Percentiles rank a stretch among this genome's conserved stretches.
These are phyloP conservation scores for Phyllotreta cruciferae DNA, from an alignment of 2,888 invertebrate species.

Conservation along the genomic window DNA sequence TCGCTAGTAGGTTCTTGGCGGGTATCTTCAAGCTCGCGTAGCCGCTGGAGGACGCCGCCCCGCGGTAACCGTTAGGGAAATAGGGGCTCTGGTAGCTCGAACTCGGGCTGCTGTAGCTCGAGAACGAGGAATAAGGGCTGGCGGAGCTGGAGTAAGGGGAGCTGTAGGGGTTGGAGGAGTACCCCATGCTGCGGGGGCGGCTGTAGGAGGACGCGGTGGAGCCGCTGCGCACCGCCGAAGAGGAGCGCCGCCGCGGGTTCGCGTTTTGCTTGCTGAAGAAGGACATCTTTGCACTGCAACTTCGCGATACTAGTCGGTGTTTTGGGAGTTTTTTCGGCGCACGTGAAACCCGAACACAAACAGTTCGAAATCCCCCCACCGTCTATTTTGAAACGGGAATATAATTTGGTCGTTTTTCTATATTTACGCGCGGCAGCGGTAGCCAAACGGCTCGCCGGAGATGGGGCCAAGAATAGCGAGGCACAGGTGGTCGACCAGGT, in stretches of 20 bases:
- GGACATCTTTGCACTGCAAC: slow-evolving; percentile 20
- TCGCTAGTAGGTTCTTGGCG: slow-evolving; percentile 64
- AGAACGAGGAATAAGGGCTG: slow-evolving; percentile 52
- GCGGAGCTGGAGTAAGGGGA: slow-evolving; percentile 49
- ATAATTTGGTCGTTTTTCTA: slow-evolving; percentile 37
- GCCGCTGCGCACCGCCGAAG: slow-evolving; percentile 50
- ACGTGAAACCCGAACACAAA: slow-evolving; percentile 32
- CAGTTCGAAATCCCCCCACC: slow-evolving; percentile 29
- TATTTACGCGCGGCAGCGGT: slow-evolving; percentile 35
- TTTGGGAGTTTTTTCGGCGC: slow-evolving; percentile 7
- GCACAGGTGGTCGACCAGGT: slow-evolving; percentile 9
- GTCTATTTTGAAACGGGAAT: slow-evolving; percentile 44
- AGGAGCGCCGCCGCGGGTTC: slow-evolving; percentile 43
- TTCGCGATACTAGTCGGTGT: no score
- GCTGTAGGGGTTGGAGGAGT: slow-evolving; percentile 44
- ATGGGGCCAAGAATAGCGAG: background rate
- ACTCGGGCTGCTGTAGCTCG: slow-evolving; percentile 36
- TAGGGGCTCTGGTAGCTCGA: slow-evolving; percentile 60
- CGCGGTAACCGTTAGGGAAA: slow-evolving; percentile 60
- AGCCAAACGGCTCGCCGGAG: no score
- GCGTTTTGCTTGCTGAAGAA: slow-evolving; percentile 27
- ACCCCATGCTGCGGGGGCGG: slow-evolving; percentile 54
- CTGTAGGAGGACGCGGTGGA: slow-evolving; percentile 45
- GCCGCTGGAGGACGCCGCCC: slow-evolving; percentile 64
- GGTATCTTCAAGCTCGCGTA: slow-evolving; percentile 75